A percentile compares a stretch with the other conserved stretches of the same genome.
Conservation (phyloP, 2,888 invertebrate genomes). For the Orchesellides sinensis region DNA sequence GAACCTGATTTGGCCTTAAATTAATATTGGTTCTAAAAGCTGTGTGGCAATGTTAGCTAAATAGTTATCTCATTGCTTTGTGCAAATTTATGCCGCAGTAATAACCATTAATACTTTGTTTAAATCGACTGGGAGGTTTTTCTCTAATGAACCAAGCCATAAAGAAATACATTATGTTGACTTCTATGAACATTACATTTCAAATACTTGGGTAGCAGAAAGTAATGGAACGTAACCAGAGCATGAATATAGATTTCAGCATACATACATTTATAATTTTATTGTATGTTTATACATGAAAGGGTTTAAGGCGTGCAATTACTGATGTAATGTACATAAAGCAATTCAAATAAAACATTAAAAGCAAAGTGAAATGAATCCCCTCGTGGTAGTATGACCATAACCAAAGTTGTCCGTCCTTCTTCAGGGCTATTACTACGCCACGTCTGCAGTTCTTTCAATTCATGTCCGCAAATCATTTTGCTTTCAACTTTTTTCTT, state of each 20-base stretch:
- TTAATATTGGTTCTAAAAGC: conserved; percentile 41
- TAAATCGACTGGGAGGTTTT: conserved; percentile 55
- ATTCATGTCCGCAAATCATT: too few relatives aligned
- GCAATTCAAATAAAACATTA: too few relatives aligned
- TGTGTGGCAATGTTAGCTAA: not conserved
- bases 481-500: too few relatives aligned
- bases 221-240: conserved; percentile 29
- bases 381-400: too few relatives aligned
- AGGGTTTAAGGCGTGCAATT: too few relatives aligned
- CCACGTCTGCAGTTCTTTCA: too few relatives aligned
- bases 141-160: conserved; percentile 30
- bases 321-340: too few relatives aligned
- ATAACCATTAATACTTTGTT: conserved; percentile 65
- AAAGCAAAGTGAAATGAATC: too few relatives aligned
- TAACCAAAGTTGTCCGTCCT: conserved; percentile 45
- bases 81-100: conserved; percentile 58
- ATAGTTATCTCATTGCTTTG: conserved; percentile 48
- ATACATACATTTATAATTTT: too few relatives aligned
- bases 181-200: not conserved
- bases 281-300: too few relatives aligned
- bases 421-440: too few relatives aligned
- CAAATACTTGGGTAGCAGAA: conserved; percentile 37
- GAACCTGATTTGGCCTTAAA: conserved; percentile 48
- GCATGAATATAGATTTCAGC: not conserved
- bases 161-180: conserved; percentile 38